Evolutionary conservation across 2,113 vertebrate species (phyloP).

Genomic region (Prietella phreatophila): DNA sequence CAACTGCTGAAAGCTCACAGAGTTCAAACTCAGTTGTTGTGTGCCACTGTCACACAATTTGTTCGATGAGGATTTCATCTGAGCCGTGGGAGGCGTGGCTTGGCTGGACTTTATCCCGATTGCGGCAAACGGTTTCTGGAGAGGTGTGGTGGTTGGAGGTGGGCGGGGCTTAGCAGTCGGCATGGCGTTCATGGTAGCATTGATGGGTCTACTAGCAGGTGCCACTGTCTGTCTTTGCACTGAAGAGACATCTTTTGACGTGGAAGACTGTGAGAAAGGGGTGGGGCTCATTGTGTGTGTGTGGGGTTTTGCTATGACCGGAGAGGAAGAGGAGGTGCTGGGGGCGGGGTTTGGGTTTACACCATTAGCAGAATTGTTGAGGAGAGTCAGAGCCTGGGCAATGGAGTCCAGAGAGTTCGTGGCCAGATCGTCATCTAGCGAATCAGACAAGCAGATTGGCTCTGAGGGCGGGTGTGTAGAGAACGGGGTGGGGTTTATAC

Average conservation of each 20-base stretch:
- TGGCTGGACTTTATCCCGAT: constrained; percentile 52
- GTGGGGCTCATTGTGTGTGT: constrained; percentile 8
- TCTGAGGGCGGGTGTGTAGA: constrained; percentile 74
- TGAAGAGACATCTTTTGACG: constrained; percentile 54
- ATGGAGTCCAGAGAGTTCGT: constrained; percentile 89
- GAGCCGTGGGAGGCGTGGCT: constrained; percentile 48
- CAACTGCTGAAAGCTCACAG: constrained; percentile 41
- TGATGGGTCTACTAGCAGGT: constrained; percentile 57
- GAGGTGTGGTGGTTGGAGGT: constrained; percentile 70
- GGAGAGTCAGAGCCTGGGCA: constrained; percentile 86
- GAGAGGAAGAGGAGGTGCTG: constrained; percentile 75
- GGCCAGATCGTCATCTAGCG: constrained; percentile 89
- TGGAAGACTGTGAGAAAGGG: constrained; percentile 50
- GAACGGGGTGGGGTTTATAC: constrained; percentile 49
- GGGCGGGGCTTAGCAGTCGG: constrained; percentile 69
- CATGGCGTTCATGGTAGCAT: constrained; percentile 46
- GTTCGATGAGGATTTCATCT: constrained; percentile 59
- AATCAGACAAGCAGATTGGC: constrained; percentile 93
- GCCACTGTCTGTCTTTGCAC: constrained; percentile 58
- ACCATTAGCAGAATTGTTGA: constrained; percentile 83
- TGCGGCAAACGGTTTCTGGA: constrained; percentile 64
- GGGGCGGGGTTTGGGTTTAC: constrained; percentile 68
- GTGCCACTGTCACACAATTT: constrained; percentile 47
- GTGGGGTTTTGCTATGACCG: constrained; percentile 72
- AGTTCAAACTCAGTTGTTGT: constrained; percentile 68